Evolutionary conservation across 2,888 invertebrate genomes (phyloP), one percentile per base, ranked within the genome.

Genomic region (Drosophila birchii): DNA sequence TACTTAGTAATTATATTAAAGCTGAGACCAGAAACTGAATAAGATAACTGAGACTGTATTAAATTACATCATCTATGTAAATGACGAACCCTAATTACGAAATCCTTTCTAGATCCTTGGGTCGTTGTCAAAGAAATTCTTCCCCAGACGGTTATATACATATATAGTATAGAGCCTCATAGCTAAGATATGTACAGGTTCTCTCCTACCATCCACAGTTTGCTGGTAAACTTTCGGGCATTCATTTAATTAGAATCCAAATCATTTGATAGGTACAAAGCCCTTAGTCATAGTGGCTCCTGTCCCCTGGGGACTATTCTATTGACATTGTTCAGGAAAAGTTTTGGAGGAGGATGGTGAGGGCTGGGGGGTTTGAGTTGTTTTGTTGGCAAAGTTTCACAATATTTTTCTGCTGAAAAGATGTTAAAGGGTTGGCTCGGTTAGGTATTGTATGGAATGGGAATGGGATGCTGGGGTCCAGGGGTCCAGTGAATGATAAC

Each of bases 381-480:
- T 68, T 71, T 71, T 71, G 70, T 71, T 72, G 71, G 59, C 49
- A 74, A 71, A 71, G 64, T 71, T 71, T 71, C 75, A 74, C 71
- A 71, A 71, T 71, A 71, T 64, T 75, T 71, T 74, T 71, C 53
- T 71, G 64, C 56, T 71, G 66, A 51, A 75, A 75, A 74, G 75
- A 61, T 70, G 68, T 39, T 68, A 68, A 68, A 68, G 68, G 68
- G 68, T 68, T 68, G 56, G 55, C 20, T 8, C 36, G 32, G 32
- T n/a, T 26, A 5, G 38, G 32, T 18, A 29, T 47, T 47, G 11
- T n/a, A 41, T 41, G 41, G 41, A 3, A 7, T 38, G 32, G 32
- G 32, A n/a, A n/a, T n/a, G n/a, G 32, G 3, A 32, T 32, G 38
- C 18, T 2, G 23, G 45, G 23, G 8, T 41, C 41, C 41, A 23